phyloP scores from a whole-genome alignment of 2,888 invertebrate genomes.

The Oxytorus armatus region DNA sequence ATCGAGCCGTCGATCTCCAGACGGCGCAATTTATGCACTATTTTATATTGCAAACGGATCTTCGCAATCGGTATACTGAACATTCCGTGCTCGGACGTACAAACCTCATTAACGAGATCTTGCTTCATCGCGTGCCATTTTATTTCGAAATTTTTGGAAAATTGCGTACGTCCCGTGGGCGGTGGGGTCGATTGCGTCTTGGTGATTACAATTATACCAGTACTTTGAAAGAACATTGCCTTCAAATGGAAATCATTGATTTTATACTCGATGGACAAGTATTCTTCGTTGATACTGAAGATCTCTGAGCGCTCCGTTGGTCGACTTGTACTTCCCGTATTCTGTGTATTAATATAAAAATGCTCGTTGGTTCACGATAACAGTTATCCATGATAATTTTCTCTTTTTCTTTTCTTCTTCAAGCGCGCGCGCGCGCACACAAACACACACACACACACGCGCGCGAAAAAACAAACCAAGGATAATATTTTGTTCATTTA shows the following conservation, averaged over 20 bases:
- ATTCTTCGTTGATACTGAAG: not conserved
- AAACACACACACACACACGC: not conserved
- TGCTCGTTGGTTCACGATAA: slow-evolving; percentile 31
- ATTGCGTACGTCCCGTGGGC: slow-evolving; percentile 12
- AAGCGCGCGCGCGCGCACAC: not conserved
- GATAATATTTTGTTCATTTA: slow-evolving; percentile 29
- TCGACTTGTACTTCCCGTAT: slow-evolving; percentile 47
- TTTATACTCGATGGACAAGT: slow-evolving; percentile 61
- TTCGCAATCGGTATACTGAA: slow-evolving; percentile 71
- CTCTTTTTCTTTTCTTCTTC: not conserved
- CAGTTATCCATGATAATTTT: not conserved
- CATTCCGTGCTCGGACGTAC: slow-evolving; percentile 69
- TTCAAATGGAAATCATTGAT: slow-evolving; percentile 64
- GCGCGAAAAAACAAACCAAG: slow-evolving; percentile 23
- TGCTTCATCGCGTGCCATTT: slow-evolving; percentile 78
- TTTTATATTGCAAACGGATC: slow-evolving; percentile 71
- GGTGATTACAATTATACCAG: slow-evolving; percentile 56
- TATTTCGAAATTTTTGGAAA: slow-evolving; percentile 70
- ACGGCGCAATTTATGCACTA: slow-evolving; percentile 73
- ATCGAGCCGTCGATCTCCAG: slow-evolving; percentile 45
- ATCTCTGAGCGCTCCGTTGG: slow-evolving; percentile 3
- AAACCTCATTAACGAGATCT: slow-evolving; percentile 77
- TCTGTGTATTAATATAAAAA: slow-evolving; percentile 60
- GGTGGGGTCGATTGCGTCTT: slow-evolving; percentile 52
- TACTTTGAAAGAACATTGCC: slow-evolving; percentile 57